phyloP scores from a whole-genome alignment of 2,113 vertebrate genomes.

The Pseudopipra pipra region DNA sequence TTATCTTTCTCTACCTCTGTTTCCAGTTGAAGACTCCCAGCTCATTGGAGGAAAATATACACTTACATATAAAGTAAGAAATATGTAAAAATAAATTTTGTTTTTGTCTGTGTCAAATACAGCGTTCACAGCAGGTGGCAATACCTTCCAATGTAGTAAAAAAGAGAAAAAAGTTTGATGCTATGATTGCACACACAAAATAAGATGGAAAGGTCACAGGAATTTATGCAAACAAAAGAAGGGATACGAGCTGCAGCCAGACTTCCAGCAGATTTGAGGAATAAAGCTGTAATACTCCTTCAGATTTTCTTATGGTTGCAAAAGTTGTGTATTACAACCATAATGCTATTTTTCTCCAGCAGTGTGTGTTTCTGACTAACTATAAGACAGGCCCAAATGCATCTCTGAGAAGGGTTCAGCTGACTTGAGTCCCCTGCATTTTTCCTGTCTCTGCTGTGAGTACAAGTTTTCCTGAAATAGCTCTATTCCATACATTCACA shows the following conservation, averaged over 20 bases:
- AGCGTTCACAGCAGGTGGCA: background rate
- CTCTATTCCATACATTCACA: background rate
- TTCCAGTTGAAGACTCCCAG: background rate
- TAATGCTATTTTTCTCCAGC: background rate
- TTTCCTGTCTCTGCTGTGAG: background rate
- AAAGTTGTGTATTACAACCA: background rate
- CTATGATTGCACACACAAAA: background rate
- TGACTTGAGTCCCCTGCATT: background rate
- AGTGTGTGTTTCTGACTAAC: background rate
- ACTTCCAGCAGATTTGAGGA: background rate
- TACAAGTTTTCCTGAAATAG: background rate
- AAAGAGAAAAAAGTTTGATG: background rate
- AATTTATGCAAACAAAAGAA: background rate
- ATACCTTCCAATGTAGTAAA: background rate
- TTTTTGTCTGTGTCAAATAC: background rate
- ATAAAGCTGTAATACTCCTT: background rate
- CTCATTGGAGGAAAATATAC: background rate
- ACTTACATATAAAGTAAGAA: background rate
- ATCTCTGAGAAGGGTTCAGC: background rate
- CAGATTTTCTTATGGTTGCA: background rate
- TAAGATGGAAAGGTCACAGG: background rate
- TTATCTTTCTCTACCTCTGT: background rate
- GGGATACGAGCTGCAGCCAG: rapidly evolving
- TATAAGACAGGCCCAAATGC: background rate
- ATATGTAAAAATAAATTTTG: background rate